Conservation (phyloP, 1,140 invertebrate genomes). For the Aphidius gifuensis region DNA sequence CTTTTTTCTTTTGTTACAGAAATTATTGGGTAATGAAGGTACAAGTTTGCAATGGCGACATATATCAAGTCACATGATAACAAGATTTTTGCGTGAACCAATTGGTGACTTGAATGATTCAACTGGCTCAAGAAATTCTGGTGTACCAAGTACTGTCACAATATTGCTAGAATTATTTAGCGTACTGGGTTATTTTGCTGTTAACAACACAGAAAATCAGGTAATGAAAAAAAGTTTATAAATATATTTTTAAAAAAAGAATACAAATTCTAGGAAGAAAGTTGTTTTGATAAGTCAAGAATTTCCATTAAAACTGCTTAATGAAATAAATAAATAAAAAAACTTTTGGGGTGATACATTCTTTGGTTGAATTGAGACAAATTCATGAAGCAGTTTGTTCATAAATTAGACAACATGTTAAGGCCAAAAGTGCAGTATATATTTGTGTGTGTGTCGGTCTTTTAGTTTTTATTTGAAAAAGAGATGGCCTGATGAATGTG, state of each 20-base stretch:
- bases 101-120: slow-evolving; percentile 47
- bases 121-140: slow-evolving; percentile 33
- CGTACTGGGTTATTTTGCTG: slow-evolving; percentile 78
- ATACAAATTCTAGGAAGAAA: neutral
- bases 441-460: too few species aligned
- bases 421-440: slow-evolving; percentile 10
- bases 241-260: too few species aligned
- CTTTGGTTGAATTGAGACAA: slow-evolving; percentile 12
- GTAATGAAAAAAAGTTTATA: slow-evolving; percentile 44
- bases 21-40: slow-evolving; percentile 79
- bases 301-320: neutral
- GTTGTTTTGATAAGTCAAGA: neutral
- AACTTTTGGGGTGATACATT: neutral
- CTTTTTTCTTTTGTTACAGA: slow-evolving; percentile 59
- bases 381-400: slow-evolving; percentile 16
- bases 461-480: slow-evolving; percentile 17
- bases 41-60: slow-evolving; percentile 85
- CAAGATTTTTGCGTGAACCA: slow-evolving; percentile 68
- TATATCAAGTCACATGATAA: slow-evolving; percentile 77
- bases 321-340: too few species aligned
- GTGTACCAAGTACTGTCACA: slow-evolving; percentile 35
- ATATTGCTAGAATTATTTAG: slow-evolving; percentile 74
- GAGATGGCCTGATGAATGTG: slow-evolving; percentile 22
- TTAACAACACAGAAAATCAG: slow-evolving; percentile 79
- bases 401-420: slow-evolving; percentile 14